These are phyloP conservation scores for Drosophila sulfurigaster DNA, from an alignment of 1,140 invertebrate species.

Conservation along the genomic window DNA sequence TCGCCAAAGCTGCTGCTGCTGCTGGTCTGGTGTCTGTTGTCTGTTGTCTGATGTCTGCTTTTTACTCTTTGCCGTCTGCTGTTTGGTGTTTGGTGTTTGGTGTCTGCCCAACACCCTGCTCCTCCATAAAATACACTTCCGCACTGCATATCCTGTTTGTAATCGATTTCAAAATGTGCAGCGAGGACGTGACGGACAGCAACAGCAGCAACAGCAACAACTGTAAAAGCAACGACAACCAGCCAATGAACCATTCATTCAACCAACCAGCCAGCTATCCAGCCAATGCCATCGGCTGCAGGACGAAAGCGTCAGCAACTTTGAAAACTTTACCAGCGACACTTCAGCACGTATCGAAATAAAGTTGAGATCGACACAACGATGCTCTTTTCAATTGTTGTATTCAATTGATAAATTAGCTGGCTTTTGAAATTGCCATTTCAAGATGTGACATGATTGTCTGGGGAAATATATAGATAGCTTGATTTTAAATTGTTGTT, in stretches of 20 bases:
- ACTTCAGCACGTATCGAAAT: conserved; percentile 16
- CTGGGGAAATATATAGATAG: too few relatives aligned
- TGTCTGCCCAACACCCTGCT: not conserved
- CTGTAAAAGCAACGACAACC: not conserved
- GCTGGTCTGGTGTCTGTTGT: conserved; percentile 6
- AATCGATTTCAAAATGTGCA: conserved; percentile 82
- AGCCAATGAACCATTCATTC: not conserved
- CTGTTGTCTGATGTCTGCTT: conserved; percentile 9
- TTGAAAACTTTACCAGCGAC: conserved; percentile 31
- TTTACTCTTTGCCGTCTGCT: not conserved
- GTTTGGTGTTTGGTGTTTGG: conserved; percentile 10
- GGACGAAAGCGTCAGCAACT: conserved; percentile 28
- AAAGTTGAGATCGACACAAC: not conserved
- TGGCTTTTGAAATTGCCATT: too few relatives aligned
- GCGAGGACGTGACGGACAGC: conserved; percentile 58
- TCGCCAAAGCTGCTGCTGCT: conserved; percentile 30
- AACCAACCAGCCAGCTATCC: not conserved
- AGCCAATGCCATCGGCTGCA: conserved; percentile 1
- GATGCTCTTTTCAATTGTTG: not conserved
- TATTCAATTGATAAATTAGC: not conserved
- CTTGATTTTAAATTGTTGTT: too few relatives aligned
- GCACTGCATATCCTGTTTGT: conserved; percentile 82
- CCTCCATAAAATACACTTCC: conserved; percentile 70
- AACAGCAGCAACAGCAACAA: conserved; percentile 8
- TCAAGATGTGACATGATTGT: too few relatives aligned